phyloP scores from a whole-genome alignment of 2,888 invertebrate species.

The Scaptodrosophila latifasciaeformis region DNA sequence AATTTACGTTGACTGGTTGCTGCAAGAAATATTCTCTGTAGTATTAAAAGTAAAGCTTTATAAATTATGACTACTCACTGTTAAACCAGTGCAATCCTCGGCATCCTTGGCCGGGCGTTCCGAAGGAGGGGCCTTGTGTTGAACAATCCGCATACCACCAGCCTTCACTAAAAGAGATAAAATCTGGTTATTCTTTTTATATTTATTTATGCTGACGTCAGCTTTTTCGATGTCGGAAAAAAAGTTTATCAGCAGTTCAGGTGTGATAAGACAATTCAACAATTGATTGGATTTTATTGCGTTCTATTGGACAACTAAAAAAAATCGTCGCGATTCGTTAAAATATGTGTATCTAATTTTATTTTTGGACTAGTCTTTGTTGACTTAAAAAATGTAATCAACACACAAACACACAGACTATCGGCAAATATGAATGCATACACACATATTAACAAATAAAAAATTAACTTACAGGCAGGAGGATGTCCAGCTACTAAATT shows the following conservation, averaged over 20 bases:
- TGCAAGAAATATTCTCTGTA: constrained; percentile 26
- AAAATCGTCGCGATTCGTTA: no score
- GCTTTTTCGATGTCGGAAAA: constrained; percentile 8
- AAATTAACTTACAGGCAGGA: constrained; percentile 84
- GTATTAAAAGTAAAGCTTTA: neutral
- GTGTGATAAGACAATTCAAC: no score
- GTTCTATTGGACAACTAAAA: no score
- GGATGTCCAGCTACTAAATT: constrained; percentile 91
- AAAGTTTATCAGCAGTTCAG: no score
- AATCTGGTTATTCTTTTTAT: no score
- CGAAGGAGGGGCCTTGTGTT: constrained; percentile 84
- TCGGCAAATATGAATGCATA: no score
- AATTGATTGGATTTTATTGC: no score
- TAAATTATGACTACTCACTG: constrained; percentile 75
- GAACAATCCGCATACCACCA: constrained; percentile 93
- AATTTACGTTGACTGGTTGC: constrained; percentile 79
- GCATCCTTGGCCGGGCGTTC: constrained; percentile 81
- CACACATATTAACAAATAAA: neutral
- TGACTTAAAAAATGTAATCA: no score
- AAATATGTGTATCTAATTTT: no score
- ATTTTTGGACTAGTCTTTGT: no score
- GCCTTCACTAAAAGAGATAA: constrained; percentile 88
- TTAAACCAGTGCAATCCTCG: constrained; percentile 84
- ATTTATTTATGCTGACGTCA: constrained; percentile 39
- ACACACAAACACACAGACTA: no score